Evolutionary conservation across 2,113 vertebrate species (phyloP).

Genomic region (Tor tambroides): DNA sequence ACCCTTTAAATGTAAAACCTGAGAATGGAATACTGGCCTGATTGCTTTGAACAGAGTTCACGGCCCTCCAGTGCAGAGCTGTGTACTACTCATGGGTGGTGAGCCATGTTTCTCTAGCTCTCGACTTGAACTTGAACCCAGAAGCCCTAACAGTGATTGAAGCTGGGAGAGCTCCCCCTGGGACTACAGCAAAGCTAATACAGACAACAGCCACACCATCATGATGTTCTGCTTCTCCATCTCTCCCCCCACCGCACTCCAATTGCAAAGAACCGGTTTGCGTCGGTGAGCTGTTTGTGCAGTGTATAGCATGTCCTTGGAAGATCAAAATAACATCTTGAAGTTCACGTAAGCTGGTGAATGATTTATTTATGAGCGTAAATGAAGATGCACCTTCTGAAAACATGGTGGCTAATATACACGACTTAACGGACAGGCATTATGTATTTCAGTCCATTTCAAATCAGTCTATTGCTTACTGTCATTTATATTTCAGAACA

Average conservation of each 20-base stretch:
- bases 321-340: conserved; percentile 24
- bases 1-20: conserved; percentile 44
- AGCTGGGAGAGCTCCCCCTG: conserved; percentile 95
- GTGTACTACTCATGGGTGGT: conserved; percentile 41
- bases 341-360: background rate
- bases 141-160: conserved; percentile 84
- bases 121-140: conserved; percentile 92
- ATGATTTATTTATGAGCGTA: conserved; percentile 17
- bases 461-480: background rate
- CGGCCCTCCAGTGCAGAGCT: conserved; percentile 42
- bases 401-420: background rate
- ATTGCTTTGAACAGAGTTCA: conserved; percentile 55
- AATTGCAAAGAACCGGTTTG: background rate
- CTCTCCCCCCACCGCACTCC: conserved; percentile 9
- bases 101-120: conserved; percentile 88
- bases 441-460: background rate
- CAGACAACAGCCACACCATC: conserved; percentile 44
- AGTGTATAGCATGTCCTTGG: background rate
- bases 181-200: conserved; percentile 69
- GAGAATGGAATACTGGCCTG: conserved; percentile 32
- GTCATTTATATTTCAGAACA: background rate
- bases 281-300: background rate
- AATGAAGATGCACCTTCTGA: conserved; percentile 1
- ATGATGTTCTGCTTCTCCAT: background rate
- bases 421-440: background rate